phyloP scores from a whole-genome alignment of 2,113 vertebrate species.

The Gobius niger region DNA sequence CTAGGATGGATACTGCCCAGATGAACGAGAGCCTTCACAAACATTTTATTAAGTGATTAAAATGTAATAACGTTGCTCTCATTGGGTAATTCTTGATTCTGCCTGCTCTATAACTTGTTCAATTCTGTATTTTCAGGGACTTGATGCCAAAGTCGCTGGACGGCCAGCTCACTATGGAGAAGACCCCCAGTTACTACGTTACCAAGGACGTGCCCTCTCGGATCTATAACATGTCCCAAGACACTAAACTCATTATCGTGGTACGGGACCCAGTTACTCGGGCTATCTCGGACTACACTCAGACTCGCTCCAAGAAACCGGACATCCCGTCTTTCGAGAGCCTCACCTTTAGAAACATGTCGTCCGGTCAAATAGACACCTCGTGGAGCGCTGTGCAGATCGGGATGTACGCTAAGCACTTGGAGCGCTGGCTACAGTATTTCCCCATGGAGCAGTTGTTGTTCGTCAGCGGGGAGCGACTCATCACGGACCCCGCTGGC shows the following conservation, averaged over 20 bases:
- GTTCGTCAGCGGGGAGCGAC: slow-evolving; percentile 90
- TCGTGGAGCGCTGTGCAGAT: slow-evolving; percentile 95
- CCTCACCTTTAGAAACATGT: slow-evolving; percentile 89
- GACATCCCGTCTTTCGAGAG: slow-evolving; percentile 92
- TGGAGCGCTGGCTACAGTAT: slow-evolving; percentile 90
- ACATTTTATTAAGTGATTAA: too few relatives aligned
- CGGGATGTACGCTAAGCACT: slow-evolving; percentile 92
- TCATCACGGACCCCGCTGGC: slow-evolving; percentile 88
- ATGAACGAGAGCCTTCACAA: too few relatives aligned
- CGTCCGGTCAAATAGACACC: slow-evolving; percentile 86
- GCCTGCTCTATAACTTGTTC: slow-evolving; percentile 2
- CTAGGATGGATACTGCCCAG: too few relatives aligned
- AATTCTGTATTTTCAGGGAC: slow-evolving; percentile 71
- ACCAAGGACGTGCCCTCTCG: slow-evolving; percentile 88
- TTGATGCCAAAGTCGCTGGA: slow-evolving; percentile 91
- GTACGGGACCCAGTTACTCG: slow-evolving; percentile 92
- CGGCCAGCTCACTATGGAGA: slow-evolving; percentile 95
- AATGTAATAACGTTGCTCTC: too few relatives aligned
- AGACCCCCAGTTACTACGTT: slow-evolving; percentile 93
- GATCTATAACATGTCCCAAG: slow-evolving; percentile 88
- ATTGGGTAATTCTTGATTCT: too few relatives aligned
- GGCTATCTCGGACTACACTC: slow-evolving; percentile 94
- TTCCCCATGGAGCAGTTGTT: slow-evolving; percentile 89
- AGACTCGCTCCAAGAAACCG: slow-evolving; percentile 91
- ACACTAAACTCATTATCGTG: slow-evolving; percentile 91